phyloP scores from a whole-genome alignment of 1,140 invertebrate genomes.

The Paracyclopina nana region DNA sequence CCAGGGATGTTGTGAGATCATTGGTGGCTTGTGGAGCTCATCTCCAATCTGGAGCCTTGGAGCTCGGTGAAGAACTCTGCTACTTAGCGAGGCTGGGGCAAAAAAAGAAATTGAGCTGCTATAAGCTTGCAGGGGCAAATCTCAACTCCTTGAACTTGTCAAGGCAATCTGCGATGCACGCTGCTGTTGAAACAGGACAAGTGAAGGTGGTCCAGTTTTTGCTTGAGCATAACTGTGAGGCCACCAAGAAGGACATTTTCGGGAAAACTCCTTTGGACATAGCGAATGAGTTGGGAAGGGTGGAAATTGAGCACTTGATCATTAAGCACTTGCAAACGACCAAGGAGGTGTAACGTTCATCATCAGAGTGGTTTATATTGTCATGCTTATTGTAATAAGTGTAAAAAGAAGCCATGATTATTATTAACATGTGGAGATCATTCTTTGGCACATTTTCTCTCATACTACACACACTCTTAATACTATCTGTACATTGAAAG shows the following conservation, averaged over 20 bases:
- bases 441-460: no score
- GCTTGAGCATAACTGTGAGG: neutral
- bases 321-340: no score
- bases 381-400: no score
- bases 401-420: no score
- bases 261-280: conserved; percentile 3
- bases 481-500: no score
- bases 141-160: conserved; percentile 1
- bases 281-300: neutral
- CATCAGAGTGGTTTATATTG: no score
- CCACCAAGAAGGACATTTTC: neutral
- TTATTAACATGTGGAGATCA: no score
- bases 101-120: neutral
- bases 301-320: no score
- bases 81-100: conserved; percentile 22
- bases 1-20: conserved; percentile 38
- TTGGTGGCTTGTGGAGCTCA: conserved; percentile 42
- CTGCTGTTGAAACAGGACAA: conserved; percentile 6
- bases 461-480: no score
- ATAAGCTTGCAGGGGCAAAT: neutral
- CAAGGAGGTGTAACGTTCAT: no score
- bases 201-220: neutral
- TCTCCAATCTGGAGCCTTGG: conserved; percentile 28
- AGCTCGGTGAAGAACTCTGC: conserved; percentile 38
- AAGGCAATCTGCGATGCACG: conserved; percentile 1